Evolutionary conservation across 2,888 invertebrate species (phyloP).

Genomic region (Oeneis ivallda): DNA sequence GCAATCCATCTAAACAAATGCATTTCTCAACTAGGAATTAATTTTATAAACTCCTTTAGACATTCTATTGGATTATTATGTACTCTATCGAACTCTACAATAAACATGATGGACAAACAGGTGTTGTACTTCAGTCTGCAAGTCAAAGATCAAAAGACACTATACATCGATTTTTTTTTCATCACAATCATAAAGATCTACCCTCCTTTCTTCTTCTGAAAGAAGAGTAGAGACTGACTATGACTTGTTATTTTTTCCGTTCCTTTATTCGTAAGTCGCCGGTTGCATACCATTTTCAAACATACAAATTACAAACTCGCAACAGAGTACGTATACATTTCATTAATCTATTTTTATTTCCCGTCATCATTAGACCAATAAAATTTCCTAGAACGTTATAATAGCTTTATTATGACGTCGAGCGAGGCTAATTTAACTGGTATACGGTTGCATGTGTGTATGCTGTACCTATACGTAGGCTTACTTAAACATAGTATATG

Average conservation of each 20-base stretch:
- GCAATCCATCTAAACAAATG: no score
- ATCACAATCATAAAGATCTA: no score
- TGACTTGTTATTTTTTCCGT: neutral
- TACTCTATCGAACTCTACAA: neutral
- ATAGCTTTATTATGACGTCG: slow-evolving; percentile 36
- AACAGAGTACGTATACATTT: slow-evolving; percentile 16
- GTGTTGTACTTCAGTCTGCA: neutral
- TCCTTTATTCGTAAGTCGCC: neutral
- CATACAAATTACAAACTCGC: neutral
- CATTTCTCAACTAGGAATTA: no score
- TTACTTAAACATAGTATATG: no score
- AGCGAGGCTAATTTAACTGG: slow-evolving; percentile 37
- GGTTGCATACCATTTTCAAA: slow-evolving; percentile 13
- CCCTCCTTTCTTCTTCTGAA: no score
- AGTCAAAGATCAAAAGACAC: neutral
- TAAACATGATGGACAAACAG: neutral
- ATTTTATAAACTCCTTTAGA: neutral
- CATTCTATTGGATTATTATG: neutral
- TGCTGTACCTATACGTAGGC: neutral
- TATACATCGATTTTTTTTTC: no score
- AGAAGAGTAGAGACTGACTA: neutral
- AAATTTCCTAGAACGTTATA: slow-evolving; percentile 39
- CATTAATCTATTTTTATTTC: slow-evolving; percentile 30
- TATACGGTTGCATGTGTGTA: slow-evolving; percentile 25
- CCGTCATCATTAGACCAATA: slow-evolving; percentile 31